Base-by-base conservation (phyloP, 2,113 vertebrate species). In the Calidris pugnax region DNA sequence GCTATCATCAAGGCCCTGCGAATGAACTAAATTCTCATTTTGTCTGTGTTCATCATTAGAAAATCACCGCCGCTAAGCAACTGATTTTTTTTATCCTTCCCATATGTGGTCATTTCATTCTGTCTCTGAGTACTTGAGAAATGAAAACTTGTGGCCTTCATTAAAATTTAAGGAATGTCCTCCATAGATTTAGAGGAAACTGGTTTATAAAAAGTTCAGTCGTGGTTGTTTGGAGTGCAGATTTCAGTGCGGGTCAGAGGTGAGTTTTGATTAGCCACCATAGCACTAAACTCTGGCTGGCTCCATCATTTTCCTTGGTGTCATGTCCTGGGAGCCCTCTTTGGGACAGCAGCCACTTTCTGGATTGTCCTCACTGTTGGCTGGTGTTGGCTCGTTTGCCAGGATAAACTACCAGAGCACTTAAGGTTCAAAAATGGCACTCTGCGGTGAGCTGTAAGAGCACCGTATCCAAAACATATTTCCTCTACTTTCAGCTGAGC, bases 161-260 rank as follows among this genome's bases (percentile, higher is more conserved):
- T 87, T 95, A 95, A 95, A 93, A 97, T 97, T 73, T 89, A 69
- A 93, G 86, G 95, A 97, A 97, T 97, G 95, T 97, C 78, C 84
- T 93, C 59, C 81, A 76, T 85, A 89, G 77, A 91, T 82, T 85
- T 76, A 83, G 81, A 95, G 89, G 91, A 97, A 96, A 73, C 77
- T 75, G 74, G 84, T 76, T 89, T 95, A 95, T 94, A 95, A 89
- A 79, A 87, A 56, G 77, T 95, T 95, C 95, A 96, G 53, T 79
- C 2, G 0, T 69, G 33, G 22, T 69, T 93, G 39, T 85, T 95
- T 66, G 55, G 50, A 79, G 33, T 12, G 6, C 57, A 87, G 66
- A 87, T 71, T 83, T 90, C 88, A 89, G 92, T 2, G 1, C 0
- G 8, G 82, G 92, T 90, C 93, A 95, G 56, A 87, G 89, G 73